Conservation (phyloP, 1,140 invertebrate species). For the Euwallacea fornicatus region DNA sequence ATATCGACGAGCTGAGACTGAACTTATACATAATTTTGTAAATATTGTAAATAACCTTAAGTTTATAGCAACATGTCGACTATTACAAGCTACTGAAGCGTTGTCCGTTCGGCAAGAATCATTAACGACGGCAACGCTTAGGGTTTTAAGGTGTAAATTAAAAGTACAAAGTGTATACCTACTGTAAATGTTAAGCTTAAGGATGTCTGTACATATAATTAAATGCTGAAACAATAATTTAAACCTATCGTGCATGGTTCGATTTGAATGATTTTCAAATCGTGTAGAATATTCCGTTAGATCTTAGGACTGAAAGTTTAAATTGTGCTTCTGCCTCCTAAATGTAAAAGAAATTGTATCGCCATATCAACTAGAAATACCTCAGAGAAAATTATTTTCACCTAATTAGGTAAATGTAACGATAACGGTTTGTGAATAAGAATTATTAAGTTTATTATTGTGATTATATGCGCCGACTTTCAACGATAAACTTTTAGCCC, state of each 20-base stretch:
- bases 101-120: too few relatives aligned
- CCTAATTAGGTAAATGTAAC: too few relatives aligned
- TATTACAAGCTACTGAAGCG: too few relatives aligned
- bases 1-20: conserved; percentile 30
- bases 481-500: conserved; percentile 8
- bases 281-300: conserved; percentile 4
- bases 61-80: too few relatives aligned
- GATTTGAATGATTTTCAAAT: conserved; percentile 4
- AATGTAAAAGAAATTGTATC: not conserved
- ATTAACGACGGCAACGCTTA: too few relatives aligned
- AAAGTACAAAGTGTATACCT: conserved; percentile 28
- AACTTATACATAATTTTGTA: conserved; percentile 13
- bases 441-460: not conserved
- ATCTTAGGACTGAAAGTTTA: conserved; percentile 20
- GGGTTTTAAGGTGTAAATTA: not conserved
- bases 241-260: conserved; percentile 1
- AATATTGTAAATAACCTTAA: not conserved
- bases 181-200: conserved; percentile 21
- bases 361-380: not conserved
- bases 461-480: not conserved
- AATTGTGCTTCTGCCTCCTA: not conserved
- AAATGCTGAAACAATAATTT: conserved; percentile 12
- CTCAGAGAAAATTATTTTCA: not conserved
- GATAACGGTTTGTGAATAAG: not conserved
- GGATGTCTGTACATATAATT: conserved; percentile 6